A percentile compares a stretch with the other conserved stretches of the same genome.
Evolutionary conservation across 2,888 invertebrate species (phyloP).

Genomic region (Orchesellides sinensis): DNA sequence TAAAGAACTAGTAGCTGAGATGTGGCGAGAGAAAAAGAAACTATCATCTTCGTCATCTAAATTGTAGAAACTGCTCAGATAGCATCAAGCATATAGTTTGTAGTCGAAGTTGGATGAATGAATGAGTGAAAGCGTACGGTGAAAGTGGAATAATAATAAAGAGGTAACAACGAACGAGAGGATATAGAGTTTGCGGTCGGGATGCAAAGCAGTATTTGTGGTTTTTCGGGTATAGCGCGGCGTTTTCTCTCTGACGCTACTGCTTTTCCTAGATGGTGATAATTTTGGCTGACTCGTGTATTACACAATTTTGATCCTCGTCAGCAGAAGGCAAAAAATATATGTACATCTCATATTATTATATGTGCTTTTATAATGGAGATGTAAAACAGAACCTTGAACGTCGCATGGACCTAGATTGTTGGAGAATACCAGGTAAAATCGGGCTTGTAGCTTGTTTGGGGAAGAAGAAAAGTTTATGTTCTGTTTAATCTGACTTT

Average conservation of each 20-base stretch:
- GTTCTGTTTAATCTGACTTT: slow-evolving; percentile 55
- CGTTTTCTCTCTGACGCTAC: not conserved
- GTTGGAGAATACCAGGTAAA: not conserved
- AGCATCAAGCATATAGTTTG: slow-evolving; percentile 3
- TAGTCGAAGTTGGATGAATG: slow-evolving; percentile 15
- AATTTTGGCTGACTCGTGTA: slow-evolving; percentile 9
- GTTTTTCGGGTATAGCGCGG: slow-evolving; percentile 12
- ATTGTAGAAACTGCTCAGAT: not conserved
- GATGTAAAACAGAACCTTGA: not conserved
- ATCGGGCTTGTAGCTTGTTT: not conserved
- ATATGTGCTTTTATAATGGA: not conserved
- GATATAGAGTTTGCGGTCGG: slow-evolving; percentile 48
- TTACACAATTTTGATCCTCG: slow-evolving; percentile 10
- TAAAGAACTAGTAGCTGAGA: not conserved
- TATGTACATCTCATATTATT: not conserved
- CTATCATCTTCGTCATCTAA: not conserved
- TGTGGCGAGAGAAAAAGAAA: not conserved
- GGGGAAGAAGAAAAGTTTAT: slow-evolving; percentile 47
- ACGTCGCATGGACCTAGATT: not conserved
- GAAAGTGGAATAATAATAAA: slow-evolving; percentile 33
- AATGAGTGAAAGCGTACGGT: slow-evolving; percentile 13
- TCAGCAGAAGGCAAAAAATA: not conserved
- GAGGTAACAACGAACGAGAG: slow-evolving; percentile 49
- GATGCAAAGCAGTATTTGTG: slow-evolving; percentile 42
- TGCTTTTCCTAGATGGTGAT: no score